These are phyloP conservation scores for Anguilla rostrata DNA, from an alignment of 2,113 vertebrate genomes.

Conservation along the genomic window DNA sequence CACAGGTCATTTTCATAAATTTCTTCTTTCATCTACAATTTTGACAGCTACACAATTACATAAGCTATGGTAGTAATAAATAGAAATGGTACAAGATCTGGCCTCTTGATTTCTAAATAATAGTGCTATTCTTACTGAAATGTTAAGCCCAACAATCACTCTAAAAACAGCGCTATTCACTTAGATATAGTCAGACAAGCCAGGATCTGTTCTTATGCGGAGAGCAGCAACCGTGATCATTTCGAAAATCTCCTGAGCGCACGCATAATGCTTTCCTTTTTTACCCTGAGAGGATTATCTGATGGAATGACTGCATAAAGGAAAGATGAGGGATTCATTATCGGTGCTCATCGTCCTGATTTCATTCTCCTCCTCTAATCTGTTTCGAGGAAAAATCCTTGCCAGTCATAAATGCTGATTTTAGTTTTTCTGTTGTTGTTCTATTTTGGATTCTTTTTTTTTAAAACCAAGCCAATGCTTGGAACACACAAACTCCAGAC, in stretches of 20 bases:
- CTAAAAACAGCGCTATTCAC: background rate
- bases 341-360: background rate
- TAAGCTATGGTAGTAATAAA: too few species aligned
- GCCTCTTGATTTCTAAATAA: too few species aligned
- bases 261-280: background rate
- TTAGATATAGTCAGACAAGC: background rate
- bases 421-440: background rate
- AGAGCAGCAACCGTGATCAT: background rate
- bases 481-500: background rate
- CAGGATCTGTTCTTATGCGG: background rate
- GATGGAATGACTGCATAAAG: background rate
- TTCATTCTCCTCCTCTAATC: constrained; percentile 6
- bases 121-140: too few species aligned
- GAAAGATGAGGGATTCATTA: background rate
- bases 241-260: background rate
- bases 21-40: too few species aligned
- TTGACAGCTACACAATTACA: too few species aligned
- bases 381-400: background rate
- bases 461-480: background rate
- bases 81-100: too few species aligned
- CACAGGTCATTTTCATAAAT: too few species aligned
- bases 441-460: background rate
- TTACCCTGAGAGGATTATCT: background rate
- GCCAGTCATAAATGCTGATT: background rate
- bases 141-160: background rate